Evolutionary conservation across 2,888 invertebrate genomes (phyloP).

Genomic region (Heteromyza rotundicornis): DNA sequence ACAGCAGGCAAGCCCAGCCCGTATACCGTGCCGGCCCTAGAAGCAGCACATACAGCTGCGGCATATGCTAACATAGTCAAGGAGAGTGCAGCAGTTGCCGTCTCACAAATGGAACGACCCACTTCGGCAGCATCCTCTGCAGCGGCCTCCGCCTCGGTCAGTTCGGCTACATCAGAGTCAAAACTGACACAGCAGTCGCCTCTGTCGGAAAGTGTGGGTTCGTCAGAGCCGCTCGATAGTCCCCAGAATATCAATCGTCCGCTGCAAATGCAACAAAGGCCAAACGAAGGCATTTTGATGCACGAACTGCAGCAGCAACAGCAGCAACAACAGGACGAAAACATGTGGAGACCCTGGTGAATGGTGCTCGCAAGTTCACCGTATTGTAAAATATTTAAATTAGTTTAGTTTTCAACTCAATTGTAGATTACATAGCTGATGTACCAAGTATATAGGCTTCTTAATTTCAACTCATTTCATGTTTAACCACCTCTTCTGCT

Average conservation of each 20-base stretch:
- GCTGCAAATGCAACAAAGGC: slow-evolving; percentile 34
- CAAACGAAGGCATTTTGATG: slow-evolving; percentile 33
- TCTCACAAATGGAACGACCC: slow-evolving; percentile 38
- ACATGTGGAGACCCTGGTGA: slow-evolving; percentile 67
- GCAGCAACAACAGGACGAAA: slow-evolving; percentile 58
- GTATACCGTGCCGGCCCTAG: slow-evolving; percentile 34
- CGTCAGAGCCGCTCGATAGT: slow-evolving; percentile 40
- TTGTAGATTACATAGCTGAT: slow-evolving; percentile 33
- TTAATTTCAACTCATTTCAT: background rate
- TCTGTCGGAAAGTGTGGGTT: slow-evolving; percentile 40
- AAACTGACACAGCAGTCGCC: slow-evolving; percentile 46
- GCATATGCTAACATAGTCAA: slow-evolving; percentile 40
- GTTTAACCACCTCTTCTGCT: background rate
- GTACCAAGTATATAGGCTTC: slow-evolving; percentile 36
- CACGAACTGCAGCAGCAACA: slow-evolving; percentile 39
- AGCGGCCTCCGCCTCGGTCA: slow-evolving; percentile 40
- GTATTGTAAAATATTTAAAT: slow-evolving; percentile 20
- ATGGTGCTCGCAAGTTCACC: slow-evolving; percentile 26
- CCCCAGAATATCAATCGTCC: slow-evolving; percentile 42
- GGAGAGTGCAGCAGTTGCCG: background rate
- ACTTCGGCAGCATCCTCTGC: slow-evolving; percentile 40
- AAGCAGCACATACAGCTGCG: slow-evolving; percentile 48
- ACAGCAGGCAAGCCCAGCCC: slow-evolving; percentile 35
- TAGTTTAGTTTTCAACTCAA: background rate
- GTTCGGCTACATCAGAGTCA: slow-evolving; percentile 44